Evolutionary conservation across 2,797 vertebrate species (phyloP).

Genomic region (Alauda arvensis): DNA sequence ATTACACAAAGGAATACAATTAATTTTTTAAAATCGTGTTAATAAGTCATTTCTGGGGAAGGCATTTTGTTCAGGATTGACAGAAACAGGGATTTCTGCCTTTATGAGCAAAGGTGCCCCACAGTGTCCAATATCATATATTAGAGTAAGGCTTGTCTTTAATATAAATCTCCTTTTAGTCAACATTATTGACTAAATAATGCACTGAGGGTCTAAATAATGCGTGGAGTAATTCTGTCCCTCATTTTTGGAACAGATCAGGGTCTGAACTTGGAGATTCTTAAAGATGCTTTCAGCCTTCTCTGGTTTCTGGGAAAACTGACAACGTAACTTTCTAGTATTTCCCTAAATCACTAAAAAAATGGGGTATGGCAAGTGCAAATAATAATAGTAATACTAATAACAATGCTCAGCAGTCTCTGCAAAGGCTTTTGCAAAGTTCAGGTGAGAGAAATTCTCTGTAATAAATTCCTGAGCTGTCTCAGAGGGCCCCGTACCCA

Average conservation of each 20-base stretch:
- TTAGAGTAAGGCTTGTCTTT: not conserved
- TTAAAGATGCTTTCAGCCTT: not conserved
- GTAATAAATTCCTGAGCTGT: fast-evolving
- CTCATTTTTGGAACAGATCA: not conserved
- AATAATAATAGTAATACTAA: not conserved
- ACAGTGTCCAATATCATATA: fast-evolving
- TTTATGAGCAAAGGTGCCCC: not conserved
- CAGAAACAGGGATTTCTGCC: not conserved
- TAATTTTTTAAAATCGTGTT: not conserved
- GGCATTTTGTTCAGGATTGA: not conserved
- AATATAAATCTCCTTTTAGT: not conserved
- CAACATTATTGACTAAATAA: not conserved
- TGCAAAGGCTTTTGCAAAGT: not conserved
- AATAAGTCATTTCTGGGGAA: not conserved
- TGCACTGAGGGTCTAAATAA: too few species aligned
- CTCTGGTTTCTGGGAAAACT: not conserved
- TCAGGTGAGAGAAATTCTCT: not conserved
- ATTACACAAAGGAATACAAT: not conserved
- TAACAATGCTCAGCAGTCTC: not conserved
- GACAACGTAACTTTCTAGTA: not conserved
- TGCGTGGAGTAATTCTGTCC: not conserved
- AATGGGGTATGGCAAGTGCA: not conserved
- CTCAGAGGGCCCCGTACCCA: not conserved
- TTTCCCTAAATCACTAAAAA: not conserved
- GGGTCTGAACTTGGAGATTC: not conserved